phyloP scores from a whole-genome alignment of 2,888 invertebrate species.

The Temnothorax unifasciatus region DNA sequence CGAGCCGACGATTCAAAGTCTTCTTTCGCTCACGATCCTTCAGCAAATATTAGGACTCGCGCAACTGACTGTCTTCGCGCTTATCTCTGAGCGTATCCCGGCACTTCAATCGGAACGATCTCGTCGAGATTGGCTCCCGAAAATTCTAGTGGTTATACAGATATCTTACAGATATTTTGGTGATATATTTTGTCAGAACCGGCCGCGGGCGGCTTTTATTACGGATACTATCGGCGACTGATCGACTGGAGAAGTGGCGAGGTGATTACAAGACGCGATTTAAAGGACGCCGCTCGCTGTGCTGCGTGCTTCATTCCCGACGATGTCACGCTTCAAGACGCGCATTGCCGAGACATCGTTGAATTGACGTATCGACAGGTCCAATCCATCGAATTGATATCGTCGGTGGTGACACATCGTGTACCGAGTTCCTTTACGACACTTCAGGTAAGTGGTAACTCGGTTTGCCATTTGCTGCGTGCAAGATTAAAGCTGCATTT shows the following conservation, averaged over 20 bases:
- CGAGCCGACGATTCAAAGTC: no score
- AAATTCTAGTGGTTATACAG: no score
- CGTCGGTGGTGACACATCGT: not conserved
- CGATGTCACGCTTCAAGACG: slow-evolving; percentile 50
- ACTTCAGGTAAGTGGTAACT: slow-evolving; percentile 28
- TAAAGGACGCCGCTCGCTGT: slow-evolving; percentile 35
- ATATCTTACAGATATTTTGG: no score
- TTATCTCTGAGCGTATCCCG: no score
- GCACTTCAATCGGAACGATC: no score
- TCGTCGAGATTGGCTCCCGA: no score
- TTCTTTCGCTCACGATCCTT: no score
- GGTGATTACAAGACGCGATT: slow-evolving; percentile 26
- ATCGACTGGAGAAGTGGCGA: slow-evolving; percentile 19
- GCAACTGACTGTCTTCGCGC: no score
- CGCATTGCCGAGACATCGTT: not conserved
- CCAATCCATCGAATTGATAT: slow-evolving; percentile 16
- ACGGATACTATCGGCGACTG: slow-evolving; percentile 9
- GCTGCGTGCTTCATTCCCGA: slow-evolving; percentile 34
- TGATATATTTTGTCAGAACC: not conserved
- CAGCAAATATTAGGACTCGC: no score
- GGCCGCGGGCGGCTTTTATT: slow-evolving; percentile 9
- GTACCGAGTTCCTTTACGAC: not conserved
- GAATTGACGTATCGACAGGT: slow-evolving; percentile 37
- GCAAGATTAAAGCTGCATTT: slow-evolving; percentile 27
- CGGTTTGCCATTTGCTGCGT: not conserved